These are phyloP conservation scores for Euclidia mi DNA, from an alignment of 2,888 invertebrate genomes.

Conservation along the genomic window DNA sequence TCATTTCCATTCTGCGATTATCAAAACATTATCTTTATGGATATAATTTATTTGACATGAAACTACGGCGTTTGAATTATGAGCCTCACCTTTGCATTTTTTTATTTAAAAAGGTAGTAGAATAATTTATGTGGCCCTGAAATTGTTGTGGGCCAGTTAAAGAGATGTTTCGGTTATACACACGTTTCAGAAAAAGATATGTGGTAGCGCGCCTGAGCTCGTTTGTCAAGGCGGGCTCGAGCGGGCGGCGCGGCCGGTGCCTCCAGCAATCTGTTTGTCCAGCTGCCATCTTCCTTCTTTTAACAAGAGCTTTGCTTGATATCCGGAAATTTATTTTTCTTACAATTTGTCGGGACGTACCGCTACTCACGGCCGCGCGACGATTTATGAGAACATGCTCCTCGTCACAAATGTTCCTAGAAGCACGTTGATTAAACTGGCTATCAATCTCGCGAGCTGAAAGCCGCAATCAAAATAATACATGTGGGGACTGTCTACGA, in stretches of 20 bases:
- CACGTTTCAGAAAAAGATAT: slow-evolving; percentile 51
- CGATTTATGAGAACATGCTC: slow-evolving; percentile 63
- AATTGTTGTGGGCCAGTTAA: slow-evolving; percentile 10
- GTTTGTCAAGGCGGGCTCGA: slow-evolving; percentile 70
- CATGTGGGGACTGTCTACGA: slow-evolving; percentile 15
- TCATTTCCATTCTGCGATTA: slow-evolving; percentile 42
- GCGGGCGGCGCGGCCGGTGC: slow-evolving; percentile 62
- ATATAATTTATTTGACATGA: slow-evolving; percentile 40
- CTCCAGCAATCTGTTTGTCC: slow-evolving; percentile 83
- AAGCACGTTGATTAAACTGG: slow-evolving; percentile 54
- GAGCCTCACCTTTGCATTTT: background rate
- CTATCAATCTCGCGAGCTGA: slow-evolving; percentile 42
- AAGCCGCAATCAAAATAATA: slow-evolving; percentile 28
- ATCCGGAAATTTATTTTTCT: slow-evolving; percentile 79
- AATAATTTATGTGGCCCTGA: slow-evolving; percentile 16
- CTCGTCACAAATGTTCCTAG: slow-evolving; percentile 44
- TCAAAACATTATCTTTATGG: slow-evolving; percentile 37
- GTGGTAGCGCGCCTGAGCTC: slow-evolving; percentile 69
- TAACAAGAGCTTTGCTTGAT: slow-evolving; percentile 84
- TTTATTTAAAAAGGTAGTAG: background rate
- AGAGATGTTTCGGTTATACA: slow-evolving; percentile 22
- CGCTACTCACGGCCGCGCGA: slow-evolving; percentile 57
- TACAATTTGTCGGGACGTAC: slow-evolving; percentile 70
- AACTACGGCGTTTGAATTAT: slow-evolving; percentile 23
- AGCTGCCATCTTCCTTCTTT: slow-evolving; percentile 84